Evolutionary conservation across 2,888 invertebrate genomes (phyloP).

Genomic region (Carpatolechia fugitivella): DNA sequence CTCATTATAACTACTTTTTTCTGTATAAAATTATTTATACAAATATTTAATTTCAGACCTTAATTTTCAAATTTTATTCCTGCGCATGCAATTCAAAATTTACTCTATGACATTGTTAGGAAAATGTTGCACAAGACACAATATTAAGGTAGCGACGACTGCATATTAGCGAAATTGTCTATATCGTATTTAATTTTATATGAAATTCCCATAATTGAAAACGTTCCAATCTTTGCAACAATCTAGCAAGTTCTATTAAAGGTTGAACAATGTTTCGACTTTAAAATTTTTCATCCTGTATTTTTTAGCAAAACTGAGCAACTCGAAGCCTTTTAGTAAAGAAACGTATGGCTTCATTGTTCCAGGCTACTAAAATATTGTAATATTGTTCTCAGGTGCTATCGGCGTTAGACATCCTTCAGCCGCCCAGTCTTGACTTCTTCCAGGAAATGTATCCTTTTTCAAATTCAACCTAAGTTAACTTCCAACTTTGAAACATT

Average conservation of each 20-base stretch:
- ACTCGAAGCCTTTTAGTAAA: no score
- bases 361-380: not conserved
- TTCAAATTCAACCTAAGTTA: constrained; percentile 19
- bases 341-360: no score
- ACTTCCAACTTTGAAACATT: not conserved
- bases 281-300: not conserved
- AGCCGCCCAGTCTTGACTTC: constrained; percentile 99
- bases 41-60: no score
- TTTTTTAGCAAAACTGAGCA: no score
- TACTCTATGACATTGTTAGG: constrained; percentile 24
- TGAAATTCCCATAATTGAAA: no score
- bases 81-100: not conserved
- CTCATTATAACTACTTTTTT: no score
- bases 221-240: no score
- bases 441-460: constrained; percentile 99
- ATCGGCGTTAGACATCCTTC: constrained; percentile 98
- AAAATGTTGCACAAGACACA: no score
- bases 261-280: not conserved
- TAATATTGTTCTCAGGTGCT: constrained; percentile 88
- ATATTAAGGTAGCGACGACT: no score
- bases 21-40: no score
- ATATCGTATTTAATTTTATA: no score
- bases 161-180: no score
- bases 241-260: constrained; percentile 23
- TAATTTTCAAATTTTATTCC: not conserved